A percentile compares a stretch with the other conserved stretches of the same genome.
phyloP scores from a whole-genome alignment of 2,797 vertebrate species.

The Sarcoramphus papa region DNA sequence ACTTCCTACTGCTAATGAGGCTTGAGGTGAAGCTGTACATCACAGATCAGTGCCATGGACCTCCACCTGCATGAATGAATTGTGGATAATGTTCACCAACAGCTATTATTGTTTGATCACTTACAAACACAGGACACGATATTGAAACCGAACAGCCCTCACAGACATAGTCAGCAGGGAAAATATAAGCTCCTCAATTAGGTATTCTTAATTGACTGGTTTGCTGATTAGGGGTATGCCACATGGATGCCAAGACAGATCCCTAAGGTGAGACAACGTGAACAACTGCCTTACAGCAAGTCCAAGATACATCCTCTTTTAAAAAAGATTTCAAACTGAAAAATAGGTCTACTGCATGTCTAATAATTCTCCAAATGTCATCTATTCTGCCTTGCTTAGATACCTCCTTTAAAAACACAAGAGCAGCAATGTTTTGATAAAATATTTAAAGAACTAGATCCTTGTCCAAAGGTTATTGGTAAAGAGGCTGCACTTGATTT shows the following conservation, averaged over 20 bases:
- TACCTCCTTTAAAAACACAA: background rate
- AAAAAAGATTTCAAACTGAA: background rate
- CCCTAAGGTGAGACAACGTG: background rate
- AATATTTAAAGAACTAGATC: background rate
- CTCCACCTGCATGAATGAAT: background rate
- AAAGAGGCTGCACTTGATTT: background rate
- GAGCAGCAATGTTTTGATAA: background rate
- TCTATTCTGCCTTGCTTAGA: background rate
- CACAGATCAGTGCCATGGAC: background rate
- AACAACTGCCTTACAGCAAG: background rate
- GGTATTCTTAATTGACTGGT: background rate
- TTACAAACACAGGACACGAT: background rate
- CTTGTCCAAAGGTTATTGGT: background rate
- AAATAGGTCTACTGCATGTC: background rate
- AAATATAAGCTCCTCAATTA: background rate
- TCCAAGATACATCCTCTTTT: background rate
- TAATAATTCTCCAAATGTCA: background rate
- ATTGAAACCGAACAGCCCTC: background rate
- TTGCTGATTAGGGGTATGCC: background rate
- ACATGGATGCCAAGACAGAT: background rate
- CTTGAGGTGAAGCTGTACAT: background rate
- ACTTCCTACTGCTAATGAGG: background rate
- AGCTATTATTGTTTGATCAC: background rate
- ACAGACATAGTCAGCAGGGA: background rate
- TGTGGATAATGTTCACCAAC: background rate